phyloP scores from a whole-genome alignment of 2,888 invertebrate species.

The Dimorphilus gyrociliatus region DNA sequence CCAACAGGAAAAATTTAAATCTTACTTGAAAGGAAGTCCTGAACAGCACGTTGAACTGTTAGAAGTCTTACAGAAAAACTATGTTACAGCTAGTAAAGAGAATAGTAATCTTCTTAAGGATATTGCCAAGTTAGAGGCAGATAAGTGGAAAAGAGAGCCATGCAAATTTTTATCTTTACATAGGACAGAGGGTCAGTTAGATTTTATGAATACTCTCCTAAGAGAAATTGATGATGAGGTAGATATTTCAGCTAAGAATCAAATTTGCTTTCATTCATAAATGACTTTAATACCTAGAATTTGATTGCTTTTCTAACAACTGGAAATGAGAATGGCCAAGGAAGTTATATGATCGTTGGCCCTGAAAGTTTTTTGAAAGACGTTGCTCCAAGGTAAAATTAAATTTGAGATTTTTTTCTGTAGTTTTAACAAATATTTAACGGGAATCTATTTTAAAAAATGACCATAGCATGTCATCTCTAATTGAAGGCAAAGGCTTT shows the following conservation, averaged over 20 bases:
- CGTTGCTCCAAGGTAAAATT: slow-evolving; percentile 48
- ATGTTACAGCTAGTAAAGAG: no score
- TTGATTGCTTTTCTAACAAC: slow-evolving; percentile 52
- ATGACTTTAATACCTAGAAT: slow-evolving; percentile 21
- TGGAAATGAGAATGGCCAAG: slow-evolving; percentile 50
- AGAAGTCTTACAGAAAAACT: slow-evolving; percentile 54
- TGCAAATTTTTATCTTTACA: slow-evolving; percentile 1
- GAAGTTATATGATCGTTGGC: slow-evolving; percentile 43
- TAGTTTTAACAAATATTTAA: background rate
- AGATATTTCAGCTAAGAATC: no score
- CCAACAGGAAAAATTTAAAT: no score
- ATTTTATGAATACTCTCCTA: background rate
- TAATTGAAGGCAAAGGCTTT: slow-evolving; percentile 59
- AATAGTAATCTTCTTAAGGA: no score
- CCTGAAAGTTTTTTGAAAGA: slow-evolving; percentile 38
- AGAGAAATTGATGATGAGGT: slow-evolving; percentile 40
- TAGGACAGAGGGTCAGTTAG: background rate
- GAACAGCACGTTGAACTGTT: slow-evolving; percentile 53
- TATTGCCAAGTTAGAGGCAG: no score
- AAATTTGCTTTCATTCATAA: no score
- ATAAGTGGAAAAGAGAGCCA: no score
- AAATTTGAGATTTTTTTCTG: background rate
- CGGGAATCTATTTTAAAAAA: background rate
- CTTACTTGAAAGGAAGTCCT: slow-evolving; percentile 48
- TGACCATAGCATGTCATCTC: slow-evolving; percentile 46